These are phyloP conservation scores for Sigmodon hispidus DNA, from an alignment of 2,113 vertebrate genomes.

Conservation along the genomic window DNA sequence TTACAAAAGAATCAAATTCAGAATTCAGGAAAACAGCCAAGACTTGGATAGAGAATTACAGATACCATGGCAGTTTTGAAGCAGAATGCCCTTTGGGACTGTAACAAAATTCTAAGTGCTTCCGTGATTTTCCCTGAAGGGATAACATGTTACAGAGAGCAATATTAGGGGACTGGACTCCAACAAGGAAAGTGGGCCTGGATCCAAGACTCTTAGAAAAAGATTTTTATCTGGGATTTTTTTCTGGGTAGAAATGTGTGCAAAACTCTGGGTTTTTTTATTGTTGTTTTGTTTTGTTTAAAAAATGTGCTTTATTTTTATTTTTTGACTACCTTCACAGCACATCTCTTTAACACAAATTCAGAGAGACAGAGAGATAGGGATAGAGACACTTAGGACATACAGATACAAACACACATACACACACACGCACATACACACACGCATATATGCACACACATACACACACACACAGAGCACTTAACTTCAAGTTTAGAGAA, in stretches of 20 bases:
- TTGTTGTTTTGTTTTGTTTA: constrained; percentile 3
- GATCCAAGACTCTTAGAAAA: constrained; percentile 30
- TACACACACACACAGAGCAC: neutral
- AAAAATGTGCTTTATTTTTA: constrained; percentile 31
- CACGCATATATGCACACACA: neutral
- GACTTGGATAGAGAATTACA: constrained; percentile 19
- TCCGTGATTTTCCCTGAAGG: constrained; percentile 24
- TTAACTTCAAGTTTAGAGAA: constrained; percentile 9
- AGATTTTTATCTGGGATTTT: constrained; percentile 26
- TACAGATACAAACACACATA: neutral
- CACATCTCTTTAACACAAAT: constrained; percentile 28
- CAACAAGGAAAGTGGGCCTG: constrained; percentile 33
- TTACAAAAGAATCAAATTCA: neutral
- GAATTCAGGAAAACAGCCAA: constrained; percentile 24
- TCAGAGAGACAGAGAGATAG: neutral
- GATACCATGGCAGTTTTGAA: constrained; percentile 10
- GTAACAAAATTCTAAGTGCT: constrained; percentile 12
- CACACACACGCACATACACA: neutral
- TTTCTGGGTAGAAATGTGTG: neutral
- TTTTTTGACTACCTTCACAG: constrained; percentile 10
- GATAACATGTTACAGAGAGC: neutral
- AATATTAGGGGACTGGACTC: neutral
- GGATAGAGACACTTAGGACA: neutral
- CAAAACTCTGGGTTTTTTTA: no score
- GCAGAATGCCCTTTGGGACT: neutral